Base-by-base conservation (phyloP, 2,113 vertebrate genomes). In the Isurus oxyrinchus region DNA sequence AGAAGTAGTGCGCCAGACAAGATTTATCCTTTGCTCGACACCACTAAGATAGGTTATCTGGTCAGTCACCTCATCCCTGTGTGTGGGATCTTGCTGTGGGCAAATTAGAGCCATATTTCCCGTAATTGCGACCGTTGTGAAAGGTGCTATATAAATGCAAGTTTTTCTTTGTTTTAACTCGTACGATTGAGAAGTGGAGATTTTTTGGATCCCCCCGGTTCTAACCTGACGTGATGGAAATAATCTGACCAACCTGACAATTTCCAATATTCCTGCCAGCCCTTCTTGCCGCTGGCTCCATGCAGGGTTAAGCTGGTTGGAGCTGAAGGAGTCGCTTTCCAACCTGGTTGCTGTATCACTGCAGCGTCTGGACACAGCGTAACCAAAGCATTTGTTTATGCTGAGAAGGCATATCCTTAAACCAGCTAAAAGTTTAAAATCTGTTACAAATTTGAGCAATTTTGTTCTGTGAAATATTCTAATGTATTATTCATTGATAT, bases 361-460 rank as follows among this genome's bases (percentile, higher is more conserved):
- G 35, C 1, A 7, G 19, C 2, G 81, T 23, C 40, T 21, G 81
- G 40, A 23, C 19, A 49, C 40, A 16, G 90, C 35, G 8, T 40
- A 40, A 94, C 55, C 5, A 16, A 84, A 63, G 16, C n/a, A n/a
- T n/a, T n/a, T 63, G 31, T 61, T 94, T 63, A 66, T 35, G 90
- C n/a, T 40, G 59, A 66, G 61, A 63, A 66, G 10, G n/a, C n/a
- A 94, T 23, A 63, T 94, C 59, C 61, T 94, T 40, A 66, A 94
- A 94, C 90, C 90, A 94, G n/a, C 59, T 94, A 40, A 66, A 94
- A 94, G 61, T 93, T n/a, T n/a, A 61, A 94, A 63, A 84, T 40
- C n/a, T 5, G 14, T 94, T 40, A 44, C 90, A 94, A 40, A 94
- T 94, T 57, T 66, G 59, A 66, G 90, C 59, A 23, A n/a, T 63